These are phyloP conservation scores for Strigamia maritima DNA, from an alignment of 2,888 invertebrate genomes.

Conservation along the genomic window DNA sequence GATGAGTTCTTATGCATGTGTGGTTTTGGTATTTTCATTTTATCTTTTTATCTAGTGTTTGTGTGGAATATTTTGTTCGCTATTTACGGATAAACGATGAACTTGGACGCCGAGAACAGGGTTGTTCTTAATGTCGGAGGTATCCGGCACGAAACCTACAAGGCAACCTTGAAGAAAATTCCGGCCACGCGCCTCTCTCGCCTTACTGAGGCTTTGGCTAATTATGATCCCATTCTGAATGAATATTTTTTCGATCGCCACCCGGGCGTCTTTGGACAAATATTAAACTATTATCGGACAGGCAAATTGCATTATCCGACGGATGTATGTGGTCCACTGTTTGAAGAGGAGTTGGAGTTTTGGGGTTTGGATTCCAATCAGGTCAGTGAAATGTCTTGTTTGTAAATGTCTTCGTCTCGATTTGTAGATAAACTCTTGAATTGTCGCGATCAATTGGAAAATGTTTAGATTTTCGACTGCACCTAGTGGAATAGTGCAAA, in stretches of 20 bases:
- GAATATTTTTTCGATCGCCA: constrained; percentile 98
- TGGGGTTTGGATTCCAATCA: constrained; percentile 99
- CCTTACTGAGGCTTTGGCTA: constrained; percentile 87
- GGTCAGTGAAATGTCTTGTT: constrained; percentile 48
- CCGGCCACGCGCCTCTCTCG: constrained; percentile 91
- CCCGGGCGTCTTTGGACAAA: constrained; percentile 91
- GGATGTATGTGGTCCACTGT: constrained; percentile 97
- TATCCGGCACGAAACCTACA: constrained; percentile 94
- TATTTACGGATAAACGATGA: constrained; percentile 61
- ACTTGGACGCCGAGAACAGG: constrained; percentile 95
- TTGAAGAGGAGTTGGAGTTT: constrained; percentile 98
- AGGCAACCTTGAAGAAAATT: constrained; percentile 94
- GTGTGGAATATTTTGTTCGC: neutral
- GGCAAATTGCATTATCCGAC: constrained; percentile 99
- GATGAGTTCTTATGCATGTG: neutral
- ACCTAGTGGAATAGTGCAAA: too few species aligned
- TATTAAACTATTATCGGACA: constrained; percentile 95
- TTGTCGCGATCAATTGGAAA: too few species aligned
- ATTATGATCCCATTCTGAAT: constrained; percentile 98
- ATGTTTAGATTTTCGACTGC: too few species aligned
- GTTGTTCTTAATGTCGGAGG: constrained; percentile 98
- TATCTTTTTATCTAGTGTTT: neutral
- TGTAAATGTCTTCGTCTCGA: too few species aligned
- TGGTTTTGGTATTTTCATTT: constrained; percentile 4
- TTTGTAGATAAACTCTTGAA: too few species aligned